A percentile compares a stretch with the other conserved stretches of the same genome.
Conservation (phyloP, 2,888 invertebrate species). For the Xestia c-nigrum region DNA sequence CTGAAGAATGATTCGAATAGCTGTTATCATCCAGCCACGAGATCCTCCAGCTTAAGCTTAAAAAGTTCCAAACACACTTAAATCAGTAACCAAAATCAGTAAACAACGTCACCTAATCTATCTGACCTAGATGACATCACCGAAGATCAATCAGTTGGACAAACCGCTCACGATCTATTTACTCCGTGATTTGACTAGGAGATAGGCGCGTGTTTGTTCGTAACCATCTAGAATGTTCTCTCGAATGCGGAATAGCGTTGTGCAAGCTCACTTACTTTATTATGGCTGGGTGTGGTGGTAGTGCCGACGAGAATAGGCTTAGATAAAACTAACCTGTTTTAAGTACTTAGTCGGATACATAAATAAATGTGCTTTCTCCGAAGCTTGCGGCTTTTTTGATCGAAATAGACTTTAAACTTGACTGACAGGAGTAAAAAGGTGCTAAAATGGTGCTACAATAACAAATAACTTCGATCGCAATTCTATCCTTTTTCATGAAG, state of each 20-base stretch:
- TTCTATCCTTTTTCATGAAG: no score
- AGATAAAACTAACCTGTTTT: not conserved
- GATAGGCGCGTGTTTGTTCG: conserved; percentile 59
- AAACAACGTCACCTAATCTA: conserved; percentile 4
- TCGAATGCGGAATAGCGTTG: conserved; percentile 65
- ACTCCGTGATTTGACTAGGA: conserved; percentile 60
- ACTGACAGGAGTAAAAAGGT: not conserved
- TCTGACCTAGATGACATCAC: conserved; percentile 49
- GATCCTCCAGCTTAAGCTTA: not conserved
- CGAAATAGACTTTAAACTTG: not conserved
- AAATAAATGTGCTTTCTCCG: not conserved
- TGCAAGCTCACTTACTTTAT: conserved; percentile 62
- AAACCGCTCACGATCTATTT: conserved; percentile 62
- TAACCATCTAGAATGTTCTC: conserved; percentile 62
- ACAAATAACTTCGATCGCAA: no score
- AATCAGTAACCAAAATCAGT: not conserved
- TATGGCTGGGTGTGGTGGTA: conserved; percentile 53
- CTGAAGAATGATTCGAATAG: no score
- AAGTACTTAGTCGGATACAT: not conserved
- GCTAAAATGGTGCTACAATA: no score
- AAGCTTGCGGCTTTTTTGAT: not conserved
- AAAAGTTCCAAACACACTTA: not conserved
- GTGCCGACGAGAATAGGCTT: conserved; percentile 16
- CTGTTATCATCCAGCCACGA: no score
- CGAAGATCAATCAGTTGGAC: conserved; percentile 43